Evolutionary conservation across 2,113 vertebrate genomes (phyloP), one percentile per base, ranked within the genome.

Genomic region (Macquaria australasica): DNA sequence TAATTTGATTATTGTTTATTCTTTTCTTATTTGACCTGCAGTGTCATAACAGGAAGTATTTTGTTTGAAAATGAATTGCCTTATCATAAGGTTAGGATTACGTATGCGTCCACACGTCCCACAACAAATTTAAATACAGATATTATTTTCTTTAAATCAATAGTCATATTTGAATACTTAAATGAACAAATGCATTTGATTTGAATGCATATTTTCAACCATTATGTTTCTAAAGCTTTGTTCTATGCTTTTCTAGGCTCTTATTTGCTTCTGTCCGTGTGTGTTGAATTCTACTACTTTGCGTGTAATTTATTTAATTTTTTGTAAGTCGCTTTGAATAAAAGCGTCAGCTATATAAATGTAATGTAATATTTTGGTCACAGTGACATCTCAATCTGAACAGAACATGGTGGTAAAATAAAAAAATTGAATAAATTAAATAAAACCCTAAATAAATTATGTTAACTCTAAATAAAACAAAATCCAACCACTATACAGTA

Each of bases 361-460:
- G 45, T 5, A 16, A 48, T 48, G 10, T 43, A 43, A 43, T 31
- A 11, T 12, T 67, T 34, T 34, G 45, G 28, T 45, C 15, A 50
- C 43, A 69, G 21, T 73, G 34, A 7, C 34, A 58, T 21, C 12
- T 60, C 20, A 50, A n/a, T 63, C 28, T 37, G 15, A 25, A 74
- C 6, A 23, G 39, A 56, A 12, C 10, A 12, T 12, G 4, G 18
- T 8, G 6, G 16, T 14, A 25, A 53, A 66, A 43, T 31, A 21
- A 21, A 8, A 8, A 31, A 1, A n/a, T 18, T 4, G 43, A 68
- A 39, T 37, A 18, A 4, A 41, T 28, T 25, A 10, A 25, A 73
- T 51, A 55, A 53, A 80, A 62, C 28, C 25, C 23, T 48, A 5
- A 56, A 77, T 62, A 66, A 56, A 56, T 83, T 14, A 45, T 51